Evolutionary conservation across 2,797 vertebrate species (phyloP).

Genomic region (Periparus ater): DNA sequence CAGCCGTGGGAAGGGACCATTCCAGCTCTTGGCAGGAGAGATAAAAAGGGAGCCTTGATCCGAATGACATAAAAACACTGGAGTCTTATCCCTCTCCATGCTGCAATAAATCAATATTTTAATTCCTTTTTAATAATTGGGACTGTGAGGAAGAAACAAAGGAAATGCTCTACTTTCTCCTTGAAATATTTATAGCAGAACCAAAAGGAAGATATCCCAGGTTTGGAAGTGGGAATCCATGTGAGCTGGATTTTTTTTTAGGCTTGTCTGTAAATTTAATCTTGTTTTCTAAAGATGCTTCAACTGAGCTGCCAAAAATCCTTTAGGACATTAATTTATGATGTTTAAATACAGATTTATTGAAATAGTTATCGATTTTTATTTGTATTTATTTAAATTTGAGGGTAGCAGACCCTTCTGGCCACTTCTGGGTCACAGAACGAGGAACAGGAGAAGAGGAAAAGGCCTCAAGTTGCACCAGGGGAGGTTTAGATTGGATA

Average conservation of each 20-base stretch:
- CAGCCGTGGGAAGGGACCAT: neutral
- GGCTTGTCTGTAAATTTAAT: neutral
- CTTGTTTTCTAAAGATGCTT: neutral
- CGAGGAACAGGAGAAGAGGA: too few relatives aligned
- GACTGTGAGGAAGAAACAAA: neutral
- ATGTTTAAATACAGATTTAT: neutral
- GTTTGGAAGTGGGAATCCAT: neutral
- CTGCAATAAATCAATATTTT: constrained; percentile 15
- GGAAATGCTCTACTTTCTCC: neutral
- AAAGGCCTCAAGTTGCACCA: neutral
- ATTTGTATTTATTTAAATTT: neutral
- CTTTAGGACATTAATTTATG: neutral
- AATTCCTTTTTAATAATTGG: neutral
- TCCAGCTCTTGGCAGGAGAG: neutral
- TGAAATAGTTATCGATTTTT: neutral
- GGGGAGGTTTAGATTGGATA: neutral
- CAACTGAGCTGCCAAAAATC: neutral
- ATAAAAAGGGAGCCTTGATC: neutral
- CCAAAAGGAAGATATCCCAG: neutral
- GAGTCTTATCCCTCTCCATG: neutral
- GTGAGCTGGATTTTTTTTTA: neutral
- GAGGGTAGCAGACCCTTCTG: too few relatives aligned
- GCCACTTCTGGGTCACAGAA: neutral
- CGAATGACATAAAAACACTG: neutral
- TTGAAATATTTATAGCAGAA: neutral